These are phyloP conservation scores for Cossypha heuglini DNA, from an alignment of 2,797 vertebrate genomes.

Conservation along the genomic window DNA sequence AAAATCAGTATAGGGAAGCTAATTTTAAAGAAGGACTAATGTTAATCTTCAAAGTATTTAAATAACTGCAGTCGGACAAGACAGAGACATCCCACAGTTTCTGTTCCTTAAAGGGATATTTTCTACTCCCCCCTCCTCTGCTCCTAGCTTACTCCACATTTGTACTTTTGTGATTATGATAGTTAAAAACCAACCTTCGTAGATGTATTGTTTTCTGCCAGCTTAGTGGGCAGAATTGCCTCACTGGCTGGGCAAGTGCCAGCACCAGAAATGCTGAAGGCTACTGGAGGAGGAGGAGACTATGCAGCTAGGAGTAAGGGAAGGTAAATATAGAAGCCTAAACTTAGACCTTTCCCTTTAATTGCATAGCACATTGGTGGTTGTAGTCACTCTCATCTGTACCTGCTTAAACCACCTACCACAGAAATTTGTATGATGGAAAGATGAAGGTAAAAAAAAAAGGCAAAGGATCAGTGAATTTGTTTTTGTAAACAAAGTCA, in stretches of 20 bases:
- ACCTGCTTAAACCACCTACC: background rate
- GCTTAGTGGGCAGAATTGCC: background rate
- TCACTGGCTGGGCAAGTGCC: background rate
- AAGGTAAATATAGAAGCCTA: constrained; percentile 41
- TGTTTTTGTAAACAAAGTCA: background rate
- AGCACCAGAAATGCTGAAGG: background rate
- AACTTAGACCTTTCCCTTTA: constrained; percentile 15
- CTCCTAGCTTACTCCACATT: background rate
- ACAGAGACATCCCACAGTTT: background rate
- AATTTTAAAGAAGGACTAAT: background rate
- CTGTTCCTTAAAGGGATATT: background rate
- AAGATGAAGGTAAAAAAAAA: background rate
- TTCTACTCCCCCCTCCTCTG: background rate
- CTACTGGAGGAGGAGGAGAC: background rate
- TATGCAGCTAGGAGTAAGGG: background rate
- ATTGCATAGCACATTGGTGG: background rate
- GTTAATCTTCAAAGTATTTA: background rate
- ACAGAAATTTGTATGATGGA: background rate
- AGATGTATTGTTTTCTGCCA: background rate
- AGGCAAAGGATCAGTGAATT: background rate
- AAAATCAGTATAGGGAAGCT: background rate
- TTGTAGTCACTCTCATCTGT: background rate
- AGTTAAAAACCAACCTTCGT: background rate
- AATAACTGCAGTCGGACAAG: background rate
- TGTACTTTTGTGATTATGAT: background rate